phyloP scores from a whole-genome alignment of 2,797 vertebrate species.

The Cuniculus paca region DNA sequence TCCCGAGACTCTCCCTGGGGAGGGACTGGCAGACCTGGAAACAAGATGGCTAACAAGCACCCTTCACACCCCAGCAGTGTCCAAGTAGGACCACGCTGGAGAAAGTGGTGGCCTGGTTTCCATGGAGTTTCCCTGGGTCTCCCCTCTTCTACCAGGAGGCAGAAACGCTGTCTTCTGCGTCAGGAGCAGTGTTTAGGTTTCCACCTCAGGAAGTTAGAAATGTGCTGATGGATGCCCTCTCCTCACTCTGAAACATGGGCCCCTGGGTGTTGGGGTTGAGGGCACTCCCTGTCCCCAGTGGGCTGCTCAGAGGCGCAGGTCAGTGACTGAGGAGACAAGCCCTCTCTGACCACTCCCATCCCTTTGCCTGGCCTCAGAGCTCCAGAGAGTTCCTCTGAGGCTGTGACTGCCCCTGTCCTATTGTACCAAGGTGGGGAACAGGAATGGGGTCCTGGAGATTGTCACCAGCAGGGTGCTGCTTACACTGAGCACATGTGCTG shows the following conservation, averaged over 20 bases:
- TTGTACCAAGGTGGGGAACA: not conserved
- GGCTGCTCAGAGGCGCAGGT: not conserved
- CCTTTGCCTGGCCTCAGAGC: not conserved
- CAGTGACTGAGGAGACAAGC: not conserved
- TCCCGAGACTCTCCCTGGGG: not conserved
- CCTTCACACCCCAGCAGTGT: not conserved
- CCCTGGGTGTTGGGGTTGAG: not conserved
- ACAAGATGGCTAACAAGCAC: not conserved
- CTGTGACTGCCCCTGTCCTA: not conserved
- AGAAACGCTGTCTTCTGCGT: slow-evolving; percentile 1
- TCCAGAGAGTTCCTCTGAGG: not conserved
- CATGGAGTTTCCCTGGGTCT: slow-evolving; percentile 46
- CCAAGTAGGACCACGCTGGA: slow-evolving; percentile 24
- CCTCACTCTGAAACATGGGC: not conserved
- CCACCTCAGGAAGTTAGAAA: slow-evolving; percentile 45
- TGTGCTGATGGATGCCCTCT: not conserved
- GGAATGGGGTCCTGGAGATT: not conserved
- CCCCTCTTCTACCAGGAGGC: not conserved
- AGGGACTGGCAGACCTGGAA: not conserved
- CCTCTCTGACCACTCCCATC: not conserved
- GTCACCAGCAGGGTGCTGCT: not conserved
- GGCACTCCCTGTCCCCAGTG: not conserved
- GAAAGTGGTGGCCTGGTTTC: slow-evolving; percentile 45
- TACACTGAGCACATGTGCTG: not conserved
- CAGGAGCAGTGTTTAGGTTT: slow-evolving; percentile 50